These are phyloP conservation scores for Biston stratarius DNA, from an alignment of 2,888 invertebrate genomes.

Conservation along the genomic window DNA sequence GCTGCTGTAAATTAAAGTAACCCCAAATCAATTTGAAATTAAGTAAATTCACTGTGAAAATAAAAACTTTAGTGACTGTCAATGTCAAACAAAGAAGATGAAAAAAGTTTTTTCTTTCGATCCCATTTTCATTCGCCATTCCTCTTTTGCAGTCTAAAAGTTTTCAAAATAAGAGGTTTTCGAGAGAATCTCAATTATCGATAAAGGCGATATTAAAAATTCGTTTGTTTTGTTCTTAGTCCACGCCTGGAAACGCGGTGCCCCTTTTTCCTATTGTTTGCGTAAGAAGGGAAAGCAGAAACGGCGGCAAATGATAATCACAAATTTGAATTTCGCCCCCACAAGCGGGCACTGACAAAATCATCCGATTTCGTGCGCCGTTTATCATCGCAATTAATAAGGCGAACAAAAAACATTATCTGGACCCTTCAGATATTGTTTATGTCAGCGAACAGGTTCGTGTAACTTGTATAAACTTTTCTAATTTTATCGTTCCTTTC, in stretches of 20 bases:
- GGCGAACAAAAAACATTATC: constrained; percentile 74
- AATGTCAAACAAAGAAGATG: constrained; percentile 87
- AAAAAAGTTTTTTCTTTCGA: constrained; percentile 84
- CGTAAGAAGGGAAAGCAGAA: constrained; percentile 76
- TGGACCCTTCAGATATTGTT: constrained; percentile 62
- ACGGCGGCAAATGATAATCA: constrained; percentile 81
- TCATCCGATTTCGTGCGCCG: constrained; percentile 80
- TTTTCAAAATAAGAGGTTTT: constrained; percentile 86
- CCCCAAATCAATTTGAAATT: constrained; percentile 79
- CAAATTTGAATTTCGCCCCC: constrained; percentile 83
- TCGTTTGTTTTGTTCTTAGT: constrained; percentile 86
- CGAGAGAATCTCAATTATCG: constrained; percentile 85
- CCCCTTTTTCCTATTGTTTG: constrained; percentile 84
- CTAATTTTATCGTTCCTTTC: constrained; percentile 45
- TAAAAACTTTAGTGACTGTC: constrained; percentile 84
- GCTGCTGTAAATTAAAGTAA: constrained; percentile 74
- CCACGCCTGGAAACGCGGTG: constrained; percentile 75
- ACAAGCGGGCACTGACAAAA: constrained; percentile 73
- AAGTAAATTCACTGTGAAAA: constrained; percentile 83
- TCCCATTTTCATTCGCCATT: constrained; percentile 83
- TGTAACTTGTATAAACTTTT: constrained; percentile 57
- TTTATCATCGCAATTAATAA: constrained; percentile 82
- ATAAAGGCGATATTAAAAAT: constrained; percentile 86
- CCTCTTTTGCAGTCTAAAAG: constrained; percentile 84
- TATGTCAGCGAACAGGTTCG: constrained; percentile 63